Evolutionary conservation across 2,888 invertebrate species (phyloP), one percentile per base, ranked within the genome.

Genomic region (Drosophila trichaetosa): DNA sequence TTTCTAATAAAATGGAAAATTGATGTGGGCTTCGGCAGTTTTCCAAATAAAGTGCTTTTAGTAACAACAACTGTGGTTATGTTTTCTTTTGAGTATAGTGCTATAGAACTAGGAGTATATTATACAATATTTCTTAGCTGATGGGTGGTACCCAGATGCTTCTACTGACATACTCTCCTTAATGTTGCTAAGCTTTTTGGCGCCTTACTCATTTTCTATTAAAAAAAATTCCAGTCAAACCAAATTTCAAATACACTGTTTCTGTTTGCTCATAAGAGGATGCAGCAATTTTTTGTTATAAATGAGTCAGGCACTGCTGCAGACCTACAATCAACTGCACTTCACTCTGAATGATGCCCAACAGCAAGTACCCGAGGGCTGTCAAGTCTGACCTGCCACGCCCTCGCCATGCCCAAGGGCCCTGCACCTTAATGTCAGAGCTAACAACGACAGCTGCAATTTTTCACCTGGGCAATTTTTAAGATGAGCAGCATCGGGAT

Each of bases 401-500:
- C 68, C 79, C 69, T 40, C 1, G 18, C n/a, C 36, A 57, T 16
- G 64, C 57, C 54, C 67, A 42, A n/a, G 72, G 69, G 54, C 69
- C 29, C 49, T 52, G 29, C 70, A 66, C 52, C 64, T 61, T 77
- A 67, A 65, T 49, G 62, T 53, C 62, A 61, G 69, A 60, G 60
- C 82, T 71, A 74, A 76, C 82, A 85, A 69, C 79, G 79, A 90
- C 91, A 91, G 92, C 91, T 91, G 92, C 92, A 91, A 91, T 92
- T 91, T 91, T 91, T 91, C 92, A 91, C 91, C 91, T 91, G 92
- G 89, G 74, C 87, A 92, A 87, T 90, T 91, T 91, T 89, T 72
- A 90, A 92, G 91, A 92, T 90, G 91, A 90, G 83, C 89, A 68
- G 70, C 70, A 69, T 16, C 61, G 52, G 38, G 40, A 66, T 63